A percentile compares a stretch with the other conserved stretches of the same genome.
phyloP scores from a whole-genome alignment of 2,797 vertebrate species.

The Columba guinea region DNA sequence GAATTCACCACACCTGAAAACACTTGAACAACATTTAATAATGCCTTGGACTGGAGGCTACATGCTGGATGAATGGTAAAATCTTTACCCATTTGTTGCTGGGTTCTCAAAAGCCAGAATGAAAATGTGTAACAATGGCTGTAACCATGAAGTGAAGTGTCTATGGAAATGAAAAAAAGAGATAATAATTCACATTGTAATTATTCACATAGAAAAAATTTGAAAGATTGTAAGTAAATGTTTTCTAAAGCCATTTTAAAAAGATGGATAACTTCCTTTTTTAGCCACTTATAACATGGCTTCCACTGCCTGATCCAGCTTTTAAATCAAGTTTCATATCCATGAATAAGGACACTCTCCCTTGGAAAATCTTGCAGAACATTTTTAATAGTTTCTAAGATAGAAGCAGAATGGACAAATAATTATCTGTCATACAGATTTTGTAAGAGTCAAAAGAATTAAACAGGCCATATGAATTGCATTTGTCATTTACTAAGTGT shows the following conservation, averaged over 20 bases:
- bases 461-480: not conserved
- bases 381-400: slow-evolving; percentile 24
- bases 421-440: not conserved
- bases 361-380: slow-evolving; percentile 12
- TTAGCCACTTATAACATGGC: not conserved
- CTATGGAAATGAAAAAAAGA: not conserved
- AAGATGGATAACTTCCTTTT: not conserved
- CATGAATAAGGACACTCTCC: not conserved
- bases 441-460: not conserved
- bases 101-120: slow-evolving; percentile 10
- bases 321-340: slow-evolving; percentile 23
- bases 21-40: slow-evolving; percentile 6
- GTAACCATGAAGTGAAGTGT: not conserved
- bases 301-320: slow-evolving; percentile 2
- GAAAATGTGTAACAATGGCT: not conserved
- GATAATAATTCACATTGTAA: not conserved
- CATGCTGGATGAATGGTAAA: not conserved
- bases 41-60: not conserved
- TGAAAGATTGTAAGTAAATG: not conserved
- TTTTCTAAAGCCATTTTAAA: not conserved
- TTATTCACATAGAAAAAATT: not conserved
- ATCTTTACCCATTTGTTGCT: not conserved
- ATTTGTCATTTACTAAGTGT: slow-evolving; percentile 9
- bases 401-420: not conserved
- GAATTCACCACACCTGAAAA: slow-evolving; percentile 20